A percentile compares a stretch with the other conserved stretches of the same genome.
phyloP scores from a whole-genome alignment of 2,888 invertebrate species.

The Conistra vaccinii region DNA sequence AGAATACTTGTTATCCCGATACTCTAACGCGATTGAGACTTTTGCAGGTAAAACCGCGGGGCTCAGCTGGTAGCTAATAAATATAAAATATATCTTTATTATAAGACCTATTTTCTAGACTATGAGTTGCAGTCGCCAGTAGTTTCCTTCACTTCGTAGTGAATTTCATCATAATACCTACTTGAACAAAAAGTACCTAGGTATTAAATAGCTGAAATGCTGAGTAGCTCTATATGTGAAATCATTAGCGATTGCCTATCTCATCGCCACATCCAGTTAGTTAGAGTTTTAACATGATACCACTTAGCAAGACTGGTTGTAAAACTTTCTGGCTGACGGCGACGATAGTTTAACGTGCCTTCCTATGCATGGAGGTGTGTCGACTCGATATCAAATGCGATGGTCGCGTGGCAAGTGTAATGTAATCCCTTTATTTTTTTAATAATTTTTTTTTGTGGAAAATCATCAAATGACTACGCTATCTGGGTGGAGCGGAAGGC shows the following conservation, averaged over 20 bases:
- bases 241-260: neutral
- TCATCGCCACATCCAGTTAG: too few species aligned
- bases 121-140: neutral
- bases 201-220: too few species aligned
- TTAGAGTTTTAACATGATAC: neutral
- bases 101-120: neutral
- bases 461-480: too few species aligned
- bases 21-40: too few species aligned
- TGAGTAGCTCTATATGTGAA: too few species aligned
- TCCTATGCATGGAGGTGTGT: neutral
- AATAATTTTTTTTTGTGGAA: too few species aligned
- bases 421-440: too few species aligned
- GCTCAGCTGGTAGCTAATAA: neutral
- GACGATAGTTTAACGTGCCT: neutral
- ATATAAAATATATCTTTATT: neutral
- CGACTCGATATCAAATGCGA: neutral
- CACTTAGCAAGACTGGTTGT: neutral
- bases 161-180: neutral
- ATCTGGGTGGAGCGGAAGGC: too few species aligned
- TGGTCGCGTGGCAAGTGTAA: neutral
- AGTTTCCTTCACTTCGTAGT: neutral
- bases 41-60: too few species aligned
- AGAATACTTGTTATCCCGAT: too few species aligned
- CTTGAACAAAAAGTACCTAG: too few species aligned
- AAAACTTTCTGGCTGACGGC: neutral